Conservation (phyloP, 2,797 vertebrate species). For the Chanos chanos region DNA sequence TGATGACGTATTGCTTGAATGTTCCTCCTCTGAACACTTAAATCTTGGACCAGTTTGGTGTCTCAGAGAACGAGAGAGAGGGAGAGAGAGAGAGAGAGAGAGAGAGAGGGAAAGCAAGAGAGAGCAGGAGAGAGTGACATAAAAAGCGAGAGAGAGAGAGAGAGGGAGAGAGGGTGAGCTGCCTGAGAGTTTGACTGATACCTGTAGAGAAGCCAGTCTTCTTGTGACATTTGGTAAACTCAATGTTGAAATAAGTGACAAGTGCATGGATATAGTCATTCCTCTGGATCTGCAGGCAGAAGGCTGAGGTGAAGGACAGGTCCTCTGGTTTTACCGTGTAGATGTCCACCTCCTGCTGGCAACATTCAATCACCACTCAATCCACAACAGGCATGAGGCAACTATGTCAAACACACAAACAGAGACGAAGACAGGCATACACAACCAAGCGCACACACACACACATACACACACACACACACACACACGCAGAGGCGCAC, state of each 20-base stretch:
- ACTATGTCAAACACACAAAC: background rate
- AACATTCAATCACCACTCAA: no score
- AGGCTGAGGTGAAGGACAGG: conserved; percentile 86
- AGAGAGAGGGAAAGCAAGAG: no score
- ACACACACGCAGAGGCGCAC: background rate
- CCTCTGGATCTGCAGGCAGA: conserved; percentile 94
- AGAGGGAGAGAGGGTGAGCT: background rate
- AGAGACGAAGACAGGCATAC: background rate
- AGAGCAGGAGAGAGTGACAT: background rate
- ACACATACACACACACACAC: background rate
- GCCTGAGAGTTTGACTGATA: conserved; percentile 45
- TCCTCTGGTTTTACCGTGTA: conserved; percentile 95
- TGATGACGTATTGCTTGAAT: no score
- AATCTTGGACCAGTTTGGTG: no score
- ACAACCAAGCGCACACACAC: background rate
- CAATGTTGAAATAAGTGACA: conserved; percentile 97
- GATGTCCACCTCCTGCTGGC: conserved; percentile 90
- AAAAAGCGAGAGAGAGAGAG: background rate
- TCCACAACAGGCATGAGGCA: no score
- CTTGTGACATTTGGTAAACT: conserved; percentile 99
- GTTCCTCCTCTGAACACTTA: no score
- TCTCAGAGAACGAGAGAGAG: no score
- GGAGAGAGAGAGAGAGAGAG: no score
- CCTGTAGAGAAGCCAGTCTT: conserved; percentile 98
- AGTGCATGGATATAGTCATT: conserved; percentile 96